Conservation (phyloP, 2,888 invertebrate species). For the Torymus aiolomorphi region DNA sequence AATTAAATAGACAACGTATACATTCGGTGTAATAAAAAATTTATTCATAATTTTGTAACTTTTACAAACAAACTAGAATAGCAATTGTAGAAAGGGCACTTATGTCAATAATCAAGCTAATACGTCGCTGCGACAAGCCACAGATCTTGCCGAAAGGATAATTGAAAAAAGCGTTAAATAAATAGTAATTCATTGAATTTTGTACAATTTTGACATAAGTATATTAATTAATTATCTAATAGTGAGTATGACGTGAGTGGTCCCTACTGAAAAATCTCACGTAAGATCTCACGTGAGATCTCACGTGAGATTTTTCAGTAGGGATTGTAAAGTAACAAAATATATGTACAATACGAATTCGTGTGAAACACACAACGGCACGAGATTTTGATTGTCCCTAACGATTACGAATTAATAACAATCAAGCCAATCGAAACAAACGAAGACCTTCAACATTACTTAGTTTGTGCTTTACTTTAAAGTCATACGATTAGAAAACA, state of each 20-base stretch:
- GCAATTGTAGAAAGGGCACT: constrained; percentile 35
- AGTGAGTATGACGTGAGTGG: too few species aligned
- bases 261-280: too few species aligned
- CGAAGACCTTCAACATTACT: background rate
- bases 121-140: background rate
- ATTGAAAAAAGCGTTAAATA: background rate
- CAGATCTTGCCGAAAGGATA: background rate
- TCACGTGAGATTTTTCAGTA: too few species aligned
- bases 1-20: too few species aligned
- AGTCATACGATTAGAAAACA: constrained; percentile 2
- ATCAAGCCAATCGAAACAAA: constrained; percentile 15
- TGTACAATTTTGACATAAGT: constrained; percentile 32
- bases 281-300: too few species aligned
- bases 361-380: constrained; percentile 7
- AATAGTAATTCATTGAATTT: background rate
- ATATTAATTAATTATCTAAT: background rate
- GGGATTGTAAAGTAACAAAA: too few species aligned
- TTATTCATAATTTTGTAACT: too few species aligned
- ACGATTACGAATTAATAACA: constrained; percentile 38
- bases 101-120: background rate
- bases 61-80: constrained; percentile 33
- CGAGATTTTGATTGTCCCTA: background rate
- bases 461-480: constrained; percentile 11
- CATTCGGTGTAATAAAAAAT: too few species aligned
- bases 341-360: background rate